Conservation (phyloP, 2,888 invertebrate species). For the Oscheius sp. region DNA sequence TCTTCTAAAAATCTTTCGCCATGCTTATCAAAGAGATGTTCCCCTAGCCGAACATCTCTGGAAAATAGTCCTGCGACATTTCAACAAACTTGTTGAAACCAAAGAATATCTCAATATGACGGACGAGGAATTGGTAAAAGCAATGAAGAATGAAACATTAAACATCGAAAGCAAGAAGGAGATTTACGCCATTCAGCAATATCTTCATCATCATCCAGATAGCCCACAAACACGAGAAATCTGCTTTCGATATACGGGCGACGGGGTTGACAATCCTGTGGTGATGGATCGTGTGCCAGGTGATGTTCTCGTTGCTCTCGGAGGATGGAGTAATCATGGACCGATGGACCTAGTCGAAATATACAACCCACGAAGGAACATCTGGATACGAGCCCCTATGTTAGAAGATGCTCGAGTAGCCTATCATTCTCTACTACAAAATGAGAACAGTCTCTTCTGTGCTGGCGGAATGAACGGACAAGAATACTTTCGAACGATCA, state of each 20-base stretch:
- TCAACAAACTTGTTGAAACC: not conserved
- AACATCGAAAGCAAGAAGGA: not conserved
- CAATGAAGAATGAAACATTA: slow-evolving; percentile 1
- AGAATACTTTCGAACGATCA: slow-evolving; percentile 28
- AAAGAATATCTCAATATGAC: not conserved
- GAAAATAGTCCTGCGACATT: not conserved
- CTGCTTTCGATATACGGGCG: too few species aligned
- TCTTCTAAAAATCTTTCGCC: not conserved
- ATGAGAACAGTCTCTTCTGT: not conserved
- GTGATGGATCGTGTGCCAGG: not conserved
- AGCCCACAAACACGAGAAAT: too few species aligned
- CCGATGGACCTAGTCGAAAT: slow-evolving; percentile 36
- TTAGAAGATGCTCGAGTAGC: not conserved
- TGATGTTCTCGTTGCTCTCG: slow-evolving; percentile 3
- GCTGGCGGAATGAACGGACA: slow-evolving; percentile 40
- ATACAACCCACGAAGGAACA: slow-evolving; percentile 36
- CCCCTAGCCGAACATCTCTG: not conserved
- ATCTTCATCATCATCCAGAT: not conserved
- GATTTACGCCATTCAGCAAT: not conserved
- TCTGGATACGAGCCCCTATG: slow-evolving; percentile 27
- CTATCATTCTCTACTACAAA: not conserved
- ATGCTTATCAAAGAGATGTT: not conserved
- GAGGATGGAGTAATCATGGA: slow-evolving; percentile 41
- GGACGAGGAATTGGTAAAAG: not conserved
- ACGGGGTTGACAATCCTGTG: not conserved